A percentile compares a stretch with the other conserved stretches of the same genome.
These are phyloP conservation scores for Eulemur albifrons DNA, from an alignment of 2,797 vertebrate genomes.

Conservation along the genomic window DNA sequence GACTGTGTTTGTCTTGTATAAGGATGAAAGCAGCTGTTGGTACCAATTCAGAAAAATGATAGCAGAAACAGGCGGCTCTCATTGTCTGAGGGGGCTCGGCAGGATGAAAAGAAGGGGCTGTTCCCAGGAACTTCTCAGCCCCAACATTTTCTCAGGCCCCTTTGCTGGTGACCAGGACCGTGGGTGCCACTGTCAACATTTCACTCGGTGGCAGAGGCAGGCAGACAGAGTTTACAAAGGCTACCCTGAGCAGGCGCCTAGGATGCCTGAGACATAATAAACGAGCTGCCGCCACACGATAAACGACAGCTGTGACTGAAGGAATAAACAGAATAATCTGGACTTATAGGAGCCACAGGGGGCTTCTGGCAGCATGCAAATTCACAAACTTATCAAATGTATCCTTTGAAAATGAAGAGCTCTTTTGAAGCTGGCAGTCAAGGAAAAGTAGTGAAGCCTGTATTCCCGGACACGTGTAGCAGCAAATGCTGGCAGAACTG, in stretches of 20 bases:
- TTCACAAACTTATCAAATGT: constrained; percentile 78
- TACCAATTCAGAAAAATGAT: constrained; percentile 37
- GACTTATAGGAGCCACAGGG: constrained; percentile 81
- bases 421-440: constrained; percentile 78
- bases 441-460: constrained; percentile 59
- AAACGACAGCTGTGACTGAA: constrained; percentile 84
- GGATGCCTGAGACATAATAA: constrained; percentile 77
- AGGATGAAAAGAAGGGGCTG: background rate
- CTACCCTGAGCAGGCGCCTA: constrained; percentile 68
- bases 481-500: background rate
- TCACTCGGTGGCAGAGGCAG: constrained; percentile 24
- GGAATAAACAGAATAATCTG: constrained; percentile 86
- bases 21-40: constrained; percentile 80
- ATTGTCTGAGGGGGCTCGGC: background rate
- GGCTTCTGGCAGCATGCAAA: constrained; percentile 81
- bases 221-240: constrained; percentile 71
- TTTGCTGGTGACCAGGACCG: background rate
- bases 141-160: background rate
- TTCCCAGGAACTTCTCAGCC: background rate
- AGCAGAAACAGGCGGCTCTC: background rate
- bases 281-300: constrained; percentile 76
- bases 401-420: constrained; percentile 81
- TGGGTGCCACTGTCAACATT: background rate
- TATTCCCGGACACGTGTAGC: constrained; percentile 27
- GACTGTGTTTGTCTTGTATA: constrained; percentile 68